A percentile compares a stretch with the other conserved stretches of the same genome.
phyloP scores from a whole-genome alignment of 1,140 invertebrate species.

The Macrobrachium rosenbergii region DNA sequence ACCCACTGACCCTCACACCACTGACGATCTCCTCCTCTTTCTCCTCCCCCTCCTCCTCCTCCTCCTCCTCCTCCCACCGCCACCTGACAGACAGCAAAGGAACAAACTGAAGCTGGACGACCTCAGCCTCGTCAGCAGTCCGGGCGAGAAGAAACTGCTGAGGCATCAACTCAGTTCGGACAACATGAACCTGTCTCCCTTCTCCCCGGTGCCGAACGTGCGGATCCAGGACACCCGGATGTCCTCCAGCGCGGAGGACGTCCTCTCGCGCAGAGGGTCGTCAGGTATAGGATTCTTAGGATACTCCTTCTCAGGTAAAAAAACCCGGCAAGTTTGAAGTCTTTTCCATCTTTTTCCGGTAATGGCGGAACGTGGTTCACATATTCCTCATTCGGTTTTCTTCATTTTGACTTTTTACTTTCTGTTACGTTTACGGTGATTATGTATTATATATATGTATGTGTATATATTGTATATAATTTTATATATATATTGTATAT shows the following conservation, averaged over 20 bases:
- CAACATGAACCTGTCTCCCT: constrained; percentile 76
- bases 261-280: constrained; percentile 58
- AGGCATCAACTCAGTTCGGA: constrained; percentile 88
- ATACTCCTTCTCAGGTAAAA: constrained; percentile 66
- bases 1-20: background rate
- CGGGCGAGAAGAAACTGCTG: constrained; percentile 70
- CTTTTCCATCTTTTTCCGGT: no score
- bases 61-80: background rate
- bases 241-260: constrained; percentile 65
- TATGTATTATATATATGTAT: no score
- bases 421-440: no score
- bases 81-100: constrained; percentile 78
- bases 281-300: constrained; percentile 65
- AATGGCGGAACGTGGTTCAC: no score
- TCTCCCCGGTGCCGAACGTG: constrained; percentile 61
- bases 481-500: background rate
- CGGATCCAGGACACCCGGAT: constrained; percentile 64
- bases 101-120: constrained; percentile 88
- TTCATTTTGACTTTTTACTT: no score
- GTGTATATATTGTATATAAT: no score
- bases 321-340: constrained; percentile 29
- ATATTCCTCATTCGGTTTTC: no score
- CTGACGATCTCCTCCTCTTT: background rate
- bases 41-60: background rate
- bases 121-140: constrained; percentile 75